Conservation (phyloP, 2,888 invertebrate genomes). For the Drosophila setosimentum region DNA sequence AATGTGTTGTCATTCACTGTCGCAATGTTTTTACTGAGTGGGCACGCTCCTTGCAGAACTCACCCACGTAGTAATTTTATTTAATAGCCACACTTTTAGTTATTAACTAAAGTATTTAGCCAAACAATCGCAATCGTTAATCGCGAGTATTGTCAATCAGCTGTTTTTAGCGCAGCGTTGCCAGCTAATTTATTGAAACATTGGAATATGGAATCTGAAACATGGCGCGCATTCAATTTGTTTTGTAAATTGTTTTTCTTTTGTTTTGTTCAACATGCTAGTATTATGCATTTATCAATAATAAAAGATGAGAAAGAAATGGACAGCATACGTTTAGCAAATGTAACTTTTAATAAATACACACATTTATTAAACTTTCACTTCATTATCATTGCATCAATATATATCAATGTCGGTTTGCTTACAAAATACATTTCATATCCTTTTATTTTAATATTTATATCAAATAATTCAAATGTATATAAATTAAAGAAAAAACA, state of each 20-base stretch:
- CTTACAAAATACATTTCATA: constrained; percentile 51
- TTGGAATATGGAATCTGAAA: constrained; percentile 14
- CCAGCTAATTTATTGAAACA: constrained; percentile 35
- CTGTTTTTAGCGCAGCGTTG: constrained; percentile 50
- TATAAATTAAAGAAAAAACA: constrained; percentile 59
- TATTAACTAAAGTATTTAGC: constrained; percentile 49
- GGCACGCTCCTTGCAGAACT: constrained; percentile 81
- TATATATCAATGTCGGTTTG: constrained; percentile 65
- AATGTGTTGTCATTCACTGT: constrained; percentile 98
- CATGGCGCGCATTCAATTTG: constrained; percentile 39
- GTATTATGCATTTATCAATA: constrained; percentile 24
- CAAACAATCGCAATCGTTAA: constrained; percentile 30
- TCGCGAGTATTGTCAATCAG: constrained; percentile 30
- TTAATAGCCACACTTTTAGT: constrained; percentile 40
- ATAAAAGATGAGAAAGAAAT: constrained; percentile 2
- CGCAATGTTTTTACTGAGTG: constrained; percentile 90
- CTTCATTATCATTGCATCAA: constrained; percentile 70
- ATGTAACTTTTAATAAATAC: constrained; percentile 78
- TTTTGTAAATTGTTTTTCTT: constrained; percentile 1
- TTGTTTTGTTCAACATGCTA: constrained; percentile 7
- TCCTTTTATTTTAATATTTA: constrained; percentile 7
- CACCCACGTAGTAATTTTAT: constrained; percentile 54
- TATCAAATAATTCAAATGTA: constrained; percentile 65
- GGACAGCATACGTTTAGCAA: constrained; percentile 25
- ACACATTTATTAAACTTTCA: constrained; percentile 78